phyloP scores from a whole-genome alignment of 2,797 vertebrate genomes.

The Peromyscus melanophrys region DNA sequence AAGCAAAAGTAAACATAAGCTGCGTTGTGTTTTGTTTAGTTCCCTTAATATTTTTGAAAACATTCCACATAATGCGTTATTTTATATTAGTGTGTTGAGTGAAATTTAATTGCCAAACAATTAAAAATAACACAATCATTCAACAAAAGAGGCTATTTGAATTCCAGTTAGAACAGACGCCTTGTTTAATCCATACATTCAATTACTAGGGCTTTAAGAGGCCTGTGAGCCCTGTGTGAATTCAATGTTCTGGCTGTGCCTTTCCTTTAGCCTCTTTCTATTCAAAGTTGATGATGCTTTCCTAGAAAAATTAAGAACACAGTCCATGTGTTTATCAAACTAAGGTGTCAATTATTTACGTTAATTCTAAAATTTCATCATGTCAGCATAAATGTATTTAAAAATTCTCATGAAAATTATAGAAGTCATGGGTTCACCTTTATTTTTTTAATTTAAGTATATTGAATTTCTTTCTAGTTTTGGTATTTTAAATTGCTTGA shows the following conservation, averaged over 20 bases:
- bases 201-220: neutral
- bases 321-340: neutral
- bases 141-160: neutral
- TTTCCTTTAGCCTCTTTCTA: neutral
- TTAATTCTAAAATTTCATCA: neutral
- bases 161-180: neutral
- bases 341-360: neutral
- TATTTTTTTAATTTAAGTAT: constrained; percentile 38
- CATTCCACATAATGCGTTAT: neutral
- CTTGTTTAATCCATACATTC: constrained; percentile 26
- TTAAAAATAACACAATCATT: neutral
- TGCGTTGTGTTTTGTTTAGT: neutral
- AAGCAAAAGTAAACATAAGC: neutral
- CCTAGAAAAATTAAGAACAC: neutral
- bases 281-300: neutral
- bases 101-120: constrained; percentile 34
- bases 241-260: neutral
- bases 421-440: constrained; percentile 30
- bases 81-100: constrained; percentile 15
- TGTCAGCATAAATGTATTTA: accelerated
- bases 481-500: constrained; percentile 55
- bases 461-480: neutral
- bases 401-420: constrained; percentile 64
- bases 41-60: constrained; percentile 15
- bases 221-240: neutral